Evolutionary conservation across 2,888 invertebrate genomes (phyloP).

Genomic region (Rhagophthalmus giganteus): DNA sequence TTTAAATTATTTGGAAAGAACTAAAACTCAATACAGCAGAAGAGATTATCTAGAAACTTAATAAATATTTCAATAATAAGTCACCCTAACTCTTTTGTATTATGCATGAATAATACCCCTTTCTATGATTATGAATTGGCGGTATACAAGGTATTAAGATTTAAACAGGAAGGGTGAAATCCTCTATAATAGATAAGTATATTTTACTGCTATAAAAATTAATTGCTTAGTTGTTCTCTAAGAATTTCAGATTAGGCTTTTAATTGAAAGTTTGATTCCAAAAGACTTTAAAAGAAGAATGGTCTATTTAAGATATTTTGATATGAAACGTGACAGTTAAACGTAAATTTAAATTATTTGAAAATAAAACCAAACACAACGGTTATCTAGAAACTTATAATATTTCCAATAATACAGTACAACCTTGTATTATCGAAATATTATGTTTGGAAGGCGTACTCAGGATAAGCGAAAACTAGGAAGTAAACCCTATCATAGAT

Average conservation of each 20-base stretch:
- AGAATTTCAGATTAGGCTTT: slow-evolving; percentile 1
- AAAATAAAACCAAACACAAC: too few species aligned
- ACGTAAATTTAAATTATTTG: too few species aligned
- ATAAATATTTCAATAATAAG: slow-evolving; percentile 12
- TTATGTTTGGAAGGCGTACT: too few species aligned
- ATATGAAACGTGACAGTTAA: too few species aligned
- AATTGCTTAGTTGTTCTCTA: slow-evolving; percentile 5
- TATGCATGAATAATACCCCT: background rate
- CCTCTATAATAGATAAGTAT: background rate
- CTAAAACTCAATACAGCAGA: background rate
- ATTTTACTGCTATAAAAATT: background rate
- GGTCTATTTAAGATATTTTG: too few species aligned
- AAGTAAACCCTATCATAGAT: too few species aligned
- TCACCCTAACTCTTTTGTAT: slow-evolving; percentile 1
- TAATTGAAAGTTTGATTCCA: background rate
- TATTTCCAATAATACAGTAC: too few species aligned
- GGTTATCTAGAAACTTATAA: too few species aligned
- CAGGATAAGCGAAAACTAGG: too few species aligned
- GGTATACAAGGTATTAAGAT: slow-evolving; percentile 3
- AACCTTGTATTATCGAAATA: too few species aligned
- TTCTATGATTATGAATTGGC: background rate
- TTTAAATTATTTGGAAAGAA: slow-evolving; percentile 7
- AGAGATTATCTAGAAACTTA: background rate
- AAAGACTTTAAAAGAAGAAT: background rate
- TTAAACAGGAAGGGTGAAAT: background rate